These are phyloP conservation scores for Anseranas semipalmata DNA, from an alignment of 2,113 vertebrate genomes.

Conservation along the genomic window DNA sequence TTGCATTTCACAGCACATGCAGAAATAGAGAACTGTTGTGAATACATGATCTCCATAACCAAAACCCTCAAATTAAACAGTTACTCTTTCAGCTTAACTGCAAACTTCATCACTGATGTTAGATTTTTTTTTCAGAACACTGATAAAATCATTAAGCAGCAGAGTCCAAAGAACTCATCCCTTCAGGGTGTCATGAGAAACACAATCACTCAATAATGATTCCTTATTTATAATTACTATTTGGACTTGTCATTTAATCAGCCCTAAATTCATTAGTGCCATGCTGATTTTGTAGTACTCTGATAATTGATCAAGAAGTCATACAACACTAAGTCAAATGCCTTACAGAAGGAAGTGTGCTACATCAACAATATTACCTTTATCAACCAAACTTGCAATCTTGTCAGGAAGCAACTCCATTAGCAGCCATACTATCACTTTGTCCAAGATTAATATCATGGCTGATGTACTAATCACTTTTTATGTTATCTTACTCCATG, in stretches of 20 bases:
- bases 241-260: conserved; percentile 6
- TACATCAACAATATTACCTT: background rate
- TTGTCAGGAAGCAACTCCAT: background rate
- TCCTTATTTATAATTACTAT: background rate
- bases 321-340: background rate
- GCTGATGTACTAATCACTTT: background rate
- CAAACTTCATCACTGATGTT: background rate
- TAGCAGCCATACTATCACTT: background rate
- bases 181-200: background rate
- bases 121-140: background rate
- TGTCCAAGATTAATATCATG: background rate
- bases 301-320: background rate
- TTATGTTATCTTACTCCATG: background rate
- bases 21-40: background rate
- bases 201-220: background rate
- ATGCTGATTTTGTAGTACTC: background rate
- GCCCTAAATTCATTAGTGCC: background rate
- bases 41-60: background rate
- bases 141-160: background rate
- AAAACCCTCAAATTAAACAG: background rate
- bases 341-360: background rate
- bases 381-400: background rate
- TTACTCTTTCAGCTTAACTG: background rate
- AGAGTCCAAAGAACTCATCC: background rate
- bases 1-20: rapidly evolving